Evolutionary conservation across 2,888 invertebrate species (phyloP).

Genomic region (Stenodema calcarata): DNA sequence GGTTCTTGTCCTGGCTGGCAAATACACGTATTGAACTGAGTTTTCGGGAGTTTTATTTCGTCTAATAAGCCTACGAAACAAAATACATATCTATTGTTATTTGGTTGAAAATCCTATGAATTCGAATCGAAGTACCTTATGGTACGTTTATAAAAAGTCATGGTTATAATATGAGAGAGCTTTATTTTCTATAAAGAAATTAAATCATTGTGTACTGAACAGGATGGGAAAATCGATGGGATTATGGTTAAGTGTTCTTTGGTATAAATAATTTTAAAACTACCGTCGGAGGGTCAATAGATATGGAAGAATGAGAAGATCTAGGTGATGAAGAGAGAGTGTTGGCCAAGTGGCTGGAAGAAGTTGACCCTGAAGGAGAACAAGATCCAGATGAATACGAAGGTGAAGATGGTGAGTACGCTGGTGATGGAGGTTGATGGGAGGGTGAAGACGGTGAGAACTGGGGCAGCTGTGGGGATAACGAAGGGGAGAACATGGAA

Average conservation of each 20-base stretch:
- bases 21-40: no score
- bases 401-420: constrained; percentile 17
- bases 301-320: background rate
- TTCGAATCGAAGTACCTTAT: no score
- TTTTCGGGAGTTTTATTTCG: no score
- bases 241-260: background rate
- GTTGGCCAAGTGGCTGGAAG: background rate
- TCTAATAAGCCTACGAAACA: no score
- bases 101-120: no score
- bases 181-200: no score
- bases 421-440: constrained; percentile 16
- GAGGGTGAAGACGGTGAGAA: constrained; percentile 28
- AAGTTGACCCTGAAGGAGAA: background rate
- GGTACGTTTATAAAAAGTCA: no score
- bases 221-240: no score
- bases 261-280: constrained; percentile 11
- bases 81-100: no score
- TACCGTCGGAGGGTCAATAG: background rate
- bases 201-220: background rate
- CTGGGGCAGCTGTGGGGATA: constrained; percentile 17
- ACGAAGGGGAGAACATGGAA: background rate
- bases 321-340: background rate
- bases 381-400: constrained; percentile 31
- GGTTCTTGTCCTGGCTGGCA: no score
- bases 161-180: no score